These are phyloP conservation scores for Laothoe populi DNA, from an alignment of 2,888 invertebrate genomes.

Conservation along the genomic window DNA sequence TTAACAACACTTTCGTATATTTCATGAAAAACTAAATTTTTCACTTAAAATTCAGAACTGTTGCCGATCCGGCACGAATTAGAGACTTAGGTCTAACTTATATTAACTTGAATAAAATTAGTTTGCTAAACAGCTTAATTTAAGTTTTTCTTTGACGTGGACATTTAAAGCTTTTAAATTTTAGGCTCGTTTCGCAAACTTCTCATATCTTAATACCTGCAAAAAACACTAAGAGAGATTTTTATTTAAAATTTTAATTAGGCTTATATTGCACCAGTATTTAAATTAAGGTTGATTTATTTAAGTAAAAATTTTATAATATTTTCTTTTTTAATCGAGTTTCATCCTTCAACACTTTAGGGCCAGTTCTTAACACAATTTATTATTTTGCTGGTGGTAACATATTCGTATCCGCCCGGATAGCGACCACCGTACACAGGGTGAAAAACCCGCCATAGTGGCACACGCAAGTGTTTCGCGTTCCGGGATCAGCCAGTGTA, in stretches of 20 bases:
- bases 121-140: constrained; percentile 31
- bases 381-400: no score
- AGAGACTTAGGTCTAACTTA: constrained; percentile 26
- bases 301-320: no score
- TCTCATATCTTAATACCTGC: constrained; percentile 7
- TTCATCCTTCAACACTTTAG: no score
- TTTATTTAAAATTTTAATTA: constrained; percentile 10
- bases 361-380: no score
- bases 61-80: constrained; percentile 7
- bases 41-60: constrained; percentile 19
- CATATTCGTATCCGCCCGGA: no score
- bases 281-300: constrained; percentile 7
- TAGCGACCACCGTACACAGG: no score
- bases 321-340: no score
- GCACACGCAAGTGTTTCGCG: no score
- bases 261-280: constrained; percentile 2
- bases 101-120: constrained; percentile 27
- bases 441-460: no score
- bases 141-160: constrained; percentile 71
- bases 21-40: not conserved
- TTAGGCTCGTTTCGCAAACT: constrained; percentile 55
- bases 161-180: constrained; percentile 75
- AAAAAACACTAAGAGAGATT: not conserved
- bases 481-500: no score
- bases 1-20: not conserved